These are phyloP conservation scores for Hyles euphorbiae DNA, from an alignment of 1,140 invertebrate genomes.

Conservation along the genomic window DNA sequence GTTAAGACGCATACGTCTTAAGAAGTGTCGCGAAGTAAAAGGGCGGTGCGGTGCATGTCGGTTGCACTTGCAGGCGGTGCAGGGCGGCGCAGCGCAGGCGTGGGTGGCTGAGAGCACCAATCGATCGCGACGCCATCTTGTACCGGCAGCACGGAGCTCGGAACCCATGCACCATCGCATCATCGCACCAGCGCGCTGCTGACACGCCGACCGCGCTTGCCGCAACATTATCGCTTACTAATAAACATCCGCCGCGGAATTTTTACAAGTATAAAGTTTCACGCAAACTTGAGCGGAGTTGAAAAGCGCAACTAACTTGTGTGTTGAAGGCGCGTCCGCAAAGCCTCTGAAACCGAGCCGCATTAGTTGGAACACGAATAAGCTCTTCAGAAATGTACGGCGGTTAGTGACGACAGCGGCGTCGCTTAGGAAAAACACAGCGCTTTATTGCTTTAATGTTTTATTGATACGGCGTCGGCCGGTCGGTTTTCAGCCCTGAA, in stretches of 20 bases:
- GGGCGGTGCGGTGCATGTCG: conserved; percentile 53
- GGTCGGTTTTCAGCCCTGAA: conserved; percentile 39
- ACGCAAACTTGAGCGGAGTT: no score
- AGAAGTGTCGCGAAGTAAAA: conserved; percentile 22
- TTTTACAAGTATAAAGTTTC: no score
- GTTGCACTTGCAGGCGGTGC: conserved; percentile 56
- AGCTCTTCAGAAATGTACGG: conserved; percentile 58
- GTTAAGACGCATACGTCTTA: background rate
- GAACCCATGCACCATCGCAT: no score
- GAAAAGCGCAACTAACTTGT: background rate
- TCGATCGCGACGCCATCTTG: conserved; percentile 69
- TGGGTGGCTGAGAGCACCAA: conserved; percentile 53
- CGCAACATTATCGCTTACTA: no score
- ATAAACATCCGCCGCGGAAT: no score
- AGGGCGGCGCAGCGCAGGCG: conserved; percentile 66
- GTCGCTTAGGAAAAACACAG: conserved; percentile 39
- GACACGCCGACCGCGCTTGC: background rate
- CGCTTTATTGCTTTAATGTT: conserved; percentile 40
- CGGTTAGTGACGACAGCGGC: conserved; percentile 30
- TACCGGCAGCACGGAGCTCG: conserved; percentile 34
- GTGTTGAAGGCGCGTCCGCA: conserved; percentile 42
- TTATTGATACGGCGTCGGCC: conserved; percentile 22
- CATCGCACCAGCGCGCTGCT: no score
- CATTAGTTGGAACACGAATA: conserved; percentile 66
- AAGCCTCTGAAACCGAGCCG: conserved; percentile 54